Base-by-base conservation (phyloP, 2,797 vertebrate genomes). In the Falco rusticolus region DNA sequence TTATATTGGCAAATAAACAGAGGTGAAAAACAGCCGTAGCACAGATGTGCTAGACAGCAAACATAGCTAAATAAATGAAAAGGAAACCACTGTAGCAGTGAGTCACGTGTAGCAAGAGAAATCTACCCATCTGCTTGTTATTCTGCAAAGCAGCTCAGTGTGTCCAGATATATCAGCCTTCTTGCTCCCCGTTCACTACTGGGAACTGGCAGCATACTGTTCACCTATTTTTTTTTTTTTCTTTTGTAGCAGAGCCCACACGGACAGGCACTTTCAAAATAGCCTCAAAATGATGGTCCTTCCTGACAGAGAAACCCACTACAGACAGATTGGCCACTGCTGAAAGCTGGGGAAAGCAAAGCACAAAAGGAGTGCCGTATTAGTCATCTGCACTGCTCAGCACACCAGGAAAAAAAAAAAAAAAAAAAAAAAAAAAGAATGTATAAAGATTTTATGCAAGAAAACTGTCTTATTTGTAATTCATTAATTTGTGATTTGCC, bases 161-260 rank as follows among this genome's bases (percentile, higher is more conserved):
- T 87, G 34, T 60, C 48, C 39, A 74, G 48, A 24, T 72, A 18
- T 3, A 75, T 61, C 80, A 81, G 34, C 7, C 54, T 86, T 39
- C 53, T 77, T 33, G 31, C 37, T 92, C 31, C 50, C n/a, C 80
- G 4, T n/a, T 92, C 26, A 24, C 69, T 47, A 25, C 20, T 57
- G 39, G 26, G 37, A 26, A 72, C 45, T 28, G 16, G 34, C 17
- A 85, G 51, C 26, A 80, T 25, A 18, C 29, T 28, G 6, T 37
- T 76, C 39, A 57, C 29, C 8, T 5, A 0, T 50, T n/a, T 5
- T 0, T 50, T n/a, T n/a, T 5, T 0, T 50, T n/a, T n/a, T 11
- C 25, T 53, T 26, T 33, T 41, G 41, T 11, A 51, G 29, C 22
- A 64, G 47, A 56, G 34, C 41, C 6, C 41, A 53, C 11, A 33